Evolutionary conservation across 92 coral and sea anemone genomes (phyloP).

Genomic region (Paramuricea clavata): DNA sequence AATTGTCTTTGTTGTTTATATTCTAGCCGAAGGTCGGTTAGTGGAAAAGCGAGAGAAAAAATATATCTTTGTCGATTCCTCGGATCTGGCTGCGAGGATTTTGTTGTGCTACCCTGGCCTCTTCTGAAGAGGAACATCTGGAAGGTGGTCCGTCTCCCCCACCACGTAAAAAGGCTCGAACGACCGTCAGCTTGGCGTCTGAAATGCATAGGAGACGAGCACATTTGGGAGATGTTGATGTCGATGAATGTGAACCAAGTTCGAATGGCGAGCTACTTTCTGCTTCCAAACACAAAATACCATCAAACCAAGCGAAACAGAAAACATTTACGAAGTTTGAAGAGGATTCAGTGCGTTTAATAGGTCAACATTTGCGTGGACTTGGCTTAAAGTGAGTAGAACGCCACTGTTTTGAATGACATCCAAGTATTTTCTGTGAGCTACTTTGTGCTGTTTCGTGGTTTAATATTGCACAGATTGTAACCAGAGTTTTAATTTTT

Average conservation of each 20-base stretch:
- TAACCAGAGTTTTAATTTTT: not conserved
- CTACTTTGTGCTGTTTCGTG: not conserved
- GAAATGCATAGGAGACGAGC: slow-evolving; percentile 99
- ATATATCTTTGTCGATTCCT: slow-evolving; percentile 42
- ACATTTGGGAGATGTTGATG: slow-evolving; percentile 75
- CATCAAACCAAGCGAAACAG: slow-evolving; percentile 23
- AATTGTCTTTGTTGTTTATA: slow-evolving; percentile 22
- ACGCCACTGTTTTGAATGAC: slow-evolving; percentile 47
- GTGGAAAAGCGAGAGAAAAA: not conserved
- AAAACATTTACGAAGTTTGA: slow-evolving; percentile 74
- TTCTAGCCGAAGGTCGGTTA: slow-evolving; percentile 29
- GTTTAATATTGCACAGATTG: slow-evolving; percentile 41
- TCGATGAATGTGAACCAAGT: slow-evolving; percentile 91
- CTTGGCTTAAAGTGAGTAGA: slow-evolving; percentile 96
- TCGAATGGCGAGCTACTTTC: slow-evolving; percentile 96
- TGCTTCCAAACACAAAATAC: slow-evolving; percentile 57
- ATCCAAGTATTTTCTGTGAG: slow-evolving; percentile 48
- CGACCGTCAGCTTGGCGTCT: slow-evolving; percentile 97
- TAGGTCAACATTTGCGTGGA: slow-evolving; percentile 98
- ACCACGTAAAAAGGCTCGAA: slow-evolving; percentile 99
- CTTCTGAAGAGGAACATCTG: slow-evolving; percentile 99
- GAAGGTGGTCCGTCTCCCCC: slow-evolving; percentile 99
- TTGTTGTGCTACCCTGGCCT: slow-evolving; percentile 99
- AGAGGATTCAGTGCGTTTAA: slow-evolving; percentile 96
- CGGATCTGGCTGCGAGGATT: slow-evolving; percentile 98